phyloP scores from a whole-genome alignment of 2,797 vertebrate genomes.

The Myoxocephalus aenaeus region DNA sequence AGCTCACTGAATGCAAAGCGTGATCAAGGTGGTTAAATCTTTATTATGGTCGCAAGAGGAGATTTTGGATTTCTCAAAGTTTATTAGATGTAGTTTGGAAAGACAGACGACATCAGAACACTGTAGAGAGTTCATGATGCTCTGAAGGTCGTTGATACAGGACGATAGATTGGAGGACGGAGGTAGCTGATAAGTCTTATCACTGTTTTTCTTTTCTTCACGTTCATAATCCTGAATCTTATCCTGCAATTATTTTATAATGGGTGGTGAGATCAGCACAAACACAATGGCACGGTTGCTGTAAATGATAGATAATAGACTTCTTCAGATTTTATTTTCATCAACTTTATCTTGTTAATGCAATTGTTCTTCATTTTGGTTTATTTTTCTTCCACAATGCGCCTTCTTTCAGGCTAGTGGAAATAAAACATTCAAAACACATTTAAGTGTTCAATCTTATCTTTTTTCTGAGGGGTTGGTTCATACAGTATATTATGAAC shows the following conservation, averaged over 20 bases:
- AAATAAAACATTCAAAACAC: no score
- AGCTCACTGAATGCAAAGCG: not conserved
- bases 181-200: conserved; percentile 19
- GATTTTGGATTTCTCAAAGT: not conserved
- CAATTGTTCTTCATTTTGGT: not conserved
- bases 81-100: not conserved
- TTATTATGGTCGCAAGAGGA: not conserved
- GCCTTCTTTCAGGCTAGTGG: no score
- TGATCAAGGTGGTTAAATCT: not conserved
- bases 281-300: not conserved
- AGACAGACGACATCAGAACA: not conserved
- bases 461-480: no score
- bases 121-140: not conserved
- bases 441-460: no score
- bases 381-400: no score
- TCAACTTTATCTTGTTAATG: no score
- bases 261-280: not conserved
- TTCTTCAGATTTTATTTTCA: not conserved
- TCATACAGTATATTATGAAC: no score
- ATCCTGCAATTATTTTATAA: conserved; percentile 29
- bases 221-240: conserved; percentile 51
- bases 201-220: not conserved
- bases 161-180: not conserved
- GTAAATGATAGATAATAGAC: not conserved
- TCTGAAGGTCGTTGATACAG: not conserved